Conservation (phyloP, 2,888 invertebrate species). For the Macrophya annulata region DNA sequence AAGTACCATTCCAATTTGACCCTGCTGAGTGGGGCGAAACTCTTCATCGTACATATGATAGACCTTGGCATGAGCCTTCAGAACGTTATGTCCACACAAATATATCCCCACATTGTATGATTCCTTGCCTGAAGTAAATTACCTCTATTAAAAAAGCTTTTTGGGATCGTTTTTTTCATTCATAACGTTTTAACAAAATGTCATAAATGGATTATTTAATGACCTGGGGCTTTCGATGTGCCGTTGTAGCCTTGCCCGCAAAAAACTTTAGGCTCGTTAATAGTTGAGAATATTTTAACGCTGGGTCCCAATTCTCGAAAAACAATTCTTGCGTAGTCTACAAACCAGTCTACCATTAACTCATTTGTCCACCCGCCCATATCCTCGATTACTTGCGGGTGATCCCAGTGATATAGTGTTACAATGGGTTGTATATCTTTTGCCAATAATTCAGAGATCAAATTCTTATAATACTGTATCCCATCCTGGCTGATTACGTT, state of each 20-base stretch:
- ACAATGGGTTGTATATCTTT: slow-evolving; percentile 83
- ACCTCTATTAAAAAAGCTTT: not conserved
- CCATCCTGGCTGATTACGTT: slow-evolving; percentile 82
- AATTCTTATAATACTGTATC: slow-evolving; percentile 83
- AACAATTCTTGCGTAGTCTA: slow-evolving; percentile 83
- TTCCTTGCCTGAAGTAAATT: slow-evolving; percentile 70
- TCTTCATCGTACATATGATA: slow-evolving; percentile 84
- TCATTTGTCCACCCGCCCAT: slow-evolving; percentile 86
- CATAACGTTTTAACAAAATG: not conserved
- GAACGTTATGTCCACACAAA: slow-evolving; percentile 85
- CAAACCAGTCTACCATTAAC: slow-evolving; percentile 83
- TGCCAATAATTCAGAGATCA: slow-evolving; percentile 82
- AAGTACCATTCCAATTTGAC: not conserved
- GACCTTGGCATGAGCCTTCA: slow-evolving; percentile 86
- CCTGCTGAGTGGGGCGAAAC: slow-evolving; percentile 73
- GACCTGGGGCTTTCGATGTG: slow-evolving; percentile 69
- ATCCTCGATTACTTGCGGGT: slow-evolving; percentile 83
- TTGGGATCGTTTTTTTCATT: not conserved
- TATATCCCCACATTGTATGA: slow-evolving; percentile 83
- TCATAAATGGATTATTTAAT: slow-evolving; percentile 17
- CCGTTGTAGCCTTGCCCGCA: slow-evolving; percentile 82
- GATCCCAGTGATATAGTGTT: slow-evolving; percentile 86
- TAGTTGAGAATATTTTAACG: slow-evolving; percentile 86
- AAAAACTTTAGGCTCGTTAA: slow-evolving; percentile 87
- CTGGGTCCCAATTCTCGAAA: slow-evolving; percentile 84